Conservation (phyloP, 2,797 vertebrate species). For the Gymnothorax reevesii region DNA sequence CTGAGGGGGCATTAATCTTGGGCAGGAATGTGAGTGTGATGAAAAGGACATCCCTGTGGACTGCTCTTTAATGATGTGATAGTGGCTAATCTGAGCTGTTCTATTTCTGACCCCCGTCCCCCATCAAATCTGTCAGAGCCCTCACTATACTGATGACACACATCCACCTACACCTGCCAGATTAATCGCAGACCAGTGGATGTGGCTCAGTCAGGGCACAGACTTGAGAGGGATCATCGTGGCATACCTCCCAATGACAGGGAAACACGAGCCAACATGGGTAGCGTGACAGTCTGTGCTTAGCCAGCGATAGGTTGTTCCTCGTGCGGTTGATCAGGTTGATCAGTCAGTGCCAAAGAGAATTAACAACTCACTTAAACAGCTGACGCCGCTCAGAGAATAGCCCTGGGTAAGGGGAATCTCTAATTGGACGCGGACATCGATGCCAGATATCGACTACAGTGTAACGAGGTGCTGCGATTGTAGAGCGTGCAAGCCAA, state of each 20-base stretch:
- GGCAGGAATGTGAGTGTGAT: slow-evolving; percentile 1
- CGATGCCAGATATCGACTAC: neutral
- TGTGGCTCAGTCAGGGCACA: neutral
- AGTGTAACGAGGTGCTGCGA: slow-evolving; percentile 2
- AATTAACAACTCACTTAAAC: neutral
- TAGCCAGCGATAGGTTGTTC: neutral
- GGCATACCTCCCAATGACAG: neutral
- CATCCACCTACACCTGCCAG: neutral
- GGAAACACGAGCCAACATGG: neutral
- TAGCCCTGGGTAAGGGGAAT: neutral
- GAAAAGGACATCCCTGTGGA: slow-evolving; percentile 60
- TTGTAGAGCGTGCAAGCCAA: neutral
- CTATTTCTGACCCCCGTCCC: slow-evolving; percentile 56
- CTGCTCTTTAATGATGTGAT: slow-evolving; percentile 58
- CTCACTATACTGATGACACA: slow-evolving; percentile 41
- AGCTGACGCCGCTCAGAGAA: slow-evolving; percentile 18
- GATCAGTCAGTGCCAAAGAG: slow-evolving; percentile 2
- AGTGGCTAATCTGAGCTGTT: slow-evolving; percentile 45
- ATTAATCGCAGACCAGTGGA: slow-evolving; percentile 15
- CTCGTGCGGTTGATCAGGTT: neutral
- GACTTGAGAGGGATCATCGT: neutral
- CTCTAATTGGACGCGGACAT: slow-evolving; percentile 13
- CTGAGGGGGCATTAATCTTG: neutral
- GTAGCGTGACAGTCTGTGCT: neutral
- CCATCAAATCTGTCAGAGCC: slow-evolving; percentile 57